Conservation (phyloP, 2,888 invertebrate species). For the Junonia oenone region DNA sequence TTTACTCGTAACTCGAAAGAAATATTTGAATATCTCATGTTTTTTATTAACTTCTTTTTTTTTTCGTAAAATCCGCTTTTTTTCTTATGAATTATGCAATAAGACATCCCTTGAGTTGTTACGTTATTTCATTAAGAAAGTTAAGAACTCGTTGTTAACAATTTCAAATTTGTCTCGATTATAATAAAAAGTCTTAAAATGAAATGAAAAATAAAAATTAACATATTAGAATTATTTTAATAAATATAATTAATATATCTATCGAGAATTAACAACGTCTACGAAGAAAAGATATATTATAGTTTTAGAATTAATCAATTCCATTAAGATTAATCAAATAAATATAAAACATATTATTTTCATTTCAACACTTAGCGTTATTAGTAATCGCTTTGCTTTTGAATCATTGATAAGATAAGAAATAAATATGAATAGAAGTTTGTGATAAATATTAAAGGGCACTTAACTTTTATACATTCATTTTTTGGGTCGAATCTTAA, state of each 20-base stretch:
- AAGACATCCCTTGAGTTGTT: not conserved
- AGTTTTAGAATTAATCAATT: too few species aligned
- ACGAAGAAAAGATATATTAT: too few species aligned
- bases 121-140: not conserved
- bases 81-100: constrained; percentile 3
- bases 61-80: constrained; percentile 12
- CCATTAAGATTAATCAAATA: too few species aligned
- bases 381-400: not conserved
- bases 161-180: not conserved
- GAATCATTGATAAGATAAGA: not conserved
- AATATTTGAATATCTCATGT: constrained; percentile 22
- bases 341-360: too few species aligned
- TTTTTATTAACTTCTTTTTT: constrained; percentile 20
- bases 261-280: too few species aligned
- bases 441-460: constrained; percentile 7
- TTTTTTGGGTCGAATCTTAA: constrained; percentile 28
- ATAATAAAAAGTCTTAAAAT: not conserved
- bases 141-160: not conserved
- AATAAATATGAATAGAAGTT: not conserved
- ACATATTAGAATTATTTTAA: too few species aligned
- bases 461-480: constrained; percentile 12
- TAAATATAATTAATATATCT: too few species aligned
- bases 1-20: constrained; percentile 27
- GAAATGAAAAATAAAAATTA: too few species aligned
- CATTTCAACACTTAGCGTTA: not conserved